Percentiles rank a stretch among this genome's conserved stretches.
These are phyloP conservation scores for Sigmodon hispidus DNA, from an alignment of 2,113 vertebrate genomes.

Conservation along the genomic window DNA sequence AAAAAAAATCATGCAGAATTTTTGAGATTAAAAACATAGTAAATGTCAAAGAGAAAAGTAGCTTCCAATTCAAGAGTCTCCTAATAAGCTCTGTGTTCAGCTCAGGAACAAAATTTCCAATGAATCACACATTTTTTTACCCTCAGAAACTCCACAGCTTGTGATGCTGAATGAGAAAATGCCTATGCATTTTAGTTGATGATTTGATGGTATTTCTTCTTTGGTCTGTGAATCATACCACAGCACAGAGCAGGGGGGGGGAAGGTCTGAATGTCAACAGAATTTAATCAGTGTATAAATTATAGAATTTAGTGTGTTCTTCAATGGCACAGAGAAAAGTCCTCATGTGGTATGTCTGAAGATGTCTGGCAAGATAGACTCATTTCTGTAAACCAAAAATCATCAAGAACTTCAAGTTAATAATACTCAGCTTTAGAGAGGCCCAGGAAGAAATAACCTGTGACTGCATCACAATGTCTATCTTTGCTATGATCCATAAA, in stretches of 20 bases:
- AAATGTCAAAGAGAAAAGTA: not conserved
- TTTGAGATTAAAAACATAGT: not conserved
- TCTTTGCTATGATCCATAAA: not conserved
- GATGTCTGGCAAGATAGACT: not conserved
- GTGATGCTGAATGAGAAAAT: not conserved
- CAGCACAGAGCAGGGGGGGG: not conserved
- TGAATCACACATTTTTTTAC: not conserved
- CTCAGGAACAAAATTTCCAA: not conserved
- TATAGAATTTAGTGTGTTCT: not conserved
- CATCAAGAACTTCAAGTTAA: conserved; percentile 7
- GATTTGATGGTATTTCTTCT: not conserved
- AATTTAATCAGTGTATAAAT: conserved; percentile 3
- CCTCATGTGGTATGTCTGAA: not conserved
- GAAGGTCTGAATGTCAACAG: not conserved
- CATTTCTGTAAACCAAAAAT: not conserved
- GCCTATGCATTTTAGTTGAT: not conserved
- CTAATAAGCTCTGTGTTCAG: not conserved
- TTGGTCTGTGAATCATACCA: not conserved
- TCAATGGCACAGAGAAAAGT: not conserved
- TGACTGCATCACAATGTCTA: not conserved
- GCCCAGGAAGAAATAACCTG: not conserved
- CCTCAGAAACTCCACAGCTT: not conserved
- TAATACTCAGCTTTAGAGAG: not conserved
- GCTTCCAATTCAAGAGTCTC: not conserved
- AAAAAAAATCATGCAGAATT: not conserved